Base-by-base conservation (phyloP, 2,888 invertebrate genomes). In the Syrphus vitripennis region DNA sequence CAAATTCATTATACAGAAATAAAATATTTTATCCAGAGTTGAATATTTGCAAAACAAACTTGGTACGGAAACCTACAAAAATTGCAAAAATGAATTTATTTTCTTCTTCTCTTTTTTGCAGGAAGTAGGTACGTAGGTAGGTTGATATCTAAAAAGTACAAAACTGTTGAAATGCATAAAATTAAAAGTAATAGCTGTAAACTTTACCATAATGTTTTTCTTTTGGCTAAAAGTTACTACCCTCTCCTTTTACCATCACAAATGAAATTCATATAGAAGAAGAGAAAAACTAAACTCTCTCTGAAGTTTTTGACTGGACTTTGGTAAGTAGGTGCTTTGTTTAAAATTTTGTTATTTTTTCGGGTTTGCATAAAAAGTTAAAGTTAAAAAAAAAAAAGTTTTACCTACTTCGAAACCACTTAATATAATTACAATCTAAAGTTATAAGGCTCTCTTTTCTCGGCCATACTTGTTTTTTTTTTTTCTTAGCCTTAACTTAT, bases 401-500 rank as follows among this genome's bases (percentile, higher is more conserved):
- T 16, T 45, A 78, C 71, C n/a, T n/a, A 78, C 78, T 48, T n/a
- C n/a, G 72, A 71, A 78, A 78, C 45, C 72, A 71, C 78, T 78
- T 65, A 63, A 55, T 71, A 71, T 71, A 72, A 78, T 78, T 72
- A 55, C 34, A 55, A 50, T 1, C 50, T n/a, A 45, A 63, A 63
- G 71, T n/a, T n/a, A n/a, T 71, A 55, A 29, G 29, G 55, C 24
- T 63, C 37, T 42, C 40, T 50, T 69, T 69, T 26, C 26, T 59
- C 21, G 9, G 2, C 21, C n/a, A 71, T n/a, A 42, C 9, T 42
- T 37, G 10, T 10, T 31, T 55, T 7, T 31, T 34, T 26, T 71
- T 59, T 34, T n/a, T 42, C 37, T 34, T 21, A 34, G 42, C 72
- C 9, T 16, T 48, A 48, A 21, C 26, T 37, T 31, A 31, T 50